Percentiles rank a stretch among this genome's conserved stretches.
These are phyloP conservation scores for Rhinoderma darwinii DNA, from an alignment of 2,113 vertebrate genomes.

Conservation along the genomic window DNA sequence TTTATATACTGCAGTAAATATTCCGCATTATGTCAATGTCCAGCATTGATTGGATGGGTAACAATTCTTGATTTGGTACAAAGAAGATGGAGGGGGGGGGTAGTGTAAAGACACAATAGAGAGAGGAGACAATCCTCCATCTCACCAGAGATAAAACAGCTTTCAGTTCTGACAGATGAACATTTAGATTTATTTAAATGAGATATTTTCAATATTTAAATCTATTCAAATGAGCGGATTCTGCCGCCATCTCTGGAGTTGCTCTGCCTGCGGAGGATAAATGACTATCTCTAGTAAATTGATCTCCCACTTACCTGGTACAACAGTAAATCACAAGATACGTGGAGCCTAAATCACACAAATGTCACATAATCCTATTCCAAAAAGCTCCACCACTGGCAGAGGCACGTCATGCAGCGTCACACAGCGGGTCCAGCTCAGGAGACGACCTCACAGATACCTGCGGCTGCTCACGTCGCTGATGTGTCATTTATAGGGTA, in stretches of 20 bases:
- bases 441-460: not conserved
- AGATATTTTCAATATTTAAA: conserved; percentile 45
- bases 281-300: conserved; percentile 32
- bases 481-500: too few relatives aligned
- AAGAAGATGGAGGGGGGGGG: not conserved
- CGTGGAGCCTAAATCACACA: conserved; percentile 6
- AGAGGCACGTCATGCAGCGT: not conserved
- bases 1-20: too few relatives aligned
- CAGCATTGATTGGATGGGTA: not conserved
- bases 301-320: conserved; percentile 21
- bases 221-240: conserved; percentile 26
- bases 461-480: too few relatives aligned
- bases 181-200: conserved; percentile 52
- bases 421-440: too few relatives aligned
- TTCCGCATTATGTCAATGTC: not conserved
- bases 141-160: not conserved
- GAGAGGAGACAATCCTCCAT: not conserved
- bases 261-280: not conserved
- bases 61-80: too few relatives aligned
- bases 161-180: not conserved
- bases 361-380: not conserved
- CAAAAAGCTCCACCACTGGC: too few relatives aligned
- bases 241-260: not conserved
- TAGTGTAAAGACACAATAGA: not conserved
- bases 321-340: conserved; percentile 27